phyloP scores from a whole-genome alignment of 2,797 vertebrate species.

The Coracias cyanogaster region DNA sequence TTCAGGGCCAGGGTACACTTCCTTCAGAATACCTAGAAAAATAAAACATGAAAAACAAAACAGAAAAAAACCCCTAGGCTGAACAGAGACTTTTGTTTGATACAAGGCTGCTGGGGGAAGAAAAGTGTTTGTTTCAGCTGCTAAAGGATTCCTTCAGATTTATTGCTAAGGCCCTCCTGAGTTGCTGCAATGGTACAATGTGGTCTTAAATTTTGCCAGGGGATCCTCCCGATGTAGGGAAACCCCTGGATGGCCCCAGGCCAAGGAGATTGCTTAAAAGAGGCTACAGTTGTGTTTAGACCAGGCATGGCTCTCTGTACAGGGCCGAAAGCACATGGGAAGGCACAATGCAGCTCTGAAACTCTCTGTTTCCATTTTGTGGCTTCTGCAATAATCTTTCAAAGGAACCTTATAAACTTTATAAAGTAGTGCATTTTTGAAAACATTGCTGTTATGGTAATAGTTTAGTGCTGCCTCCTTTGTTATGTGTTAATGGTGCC shows the following conservation, averaged over 20 bases:
- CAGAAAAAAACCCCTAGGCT: background rate
- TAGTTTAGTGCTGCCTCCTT: conserved; percentile 22
- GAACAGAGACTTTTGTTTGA: background rate
- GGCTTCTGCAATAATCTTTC: conserved; percentile 24
- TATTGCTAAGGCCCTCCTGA: background rate
- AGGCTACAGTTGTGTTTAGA: background rate
- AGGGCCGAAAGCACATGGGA: fast-evolving
- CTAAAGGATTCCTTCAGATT: background rate
- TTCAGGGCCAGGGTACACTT: background rate
- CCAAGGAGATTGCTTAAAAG: background rate
- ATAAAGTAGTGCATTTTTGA: background rate
- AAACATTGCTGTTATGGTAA: background rate
- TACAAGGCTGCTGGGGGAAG: background rate
- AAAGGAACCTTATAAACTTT: conserved; percentile 43
- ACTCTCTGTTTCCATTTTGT: conserved; percentile 36
- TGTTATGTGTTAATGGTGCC: conserved; percentile 38
- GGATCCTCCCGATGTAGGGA: background rate
- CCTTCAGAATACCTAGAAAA: background rate
- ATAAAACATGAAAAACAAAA: background rate
- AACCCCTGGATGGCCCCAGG: background rate
- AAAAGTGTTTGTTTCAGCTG: background rate
- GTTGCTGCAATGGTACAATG: background rate
- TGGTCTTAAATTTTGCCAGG: background rate
- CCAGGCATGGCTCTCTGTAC: too few species aligned
- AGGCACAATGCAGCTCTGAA: background rate